Base-by-base conservation (phyloP, 2,888 invertebrate genomes). In the Lamellibrachia satsuma region DNA sequence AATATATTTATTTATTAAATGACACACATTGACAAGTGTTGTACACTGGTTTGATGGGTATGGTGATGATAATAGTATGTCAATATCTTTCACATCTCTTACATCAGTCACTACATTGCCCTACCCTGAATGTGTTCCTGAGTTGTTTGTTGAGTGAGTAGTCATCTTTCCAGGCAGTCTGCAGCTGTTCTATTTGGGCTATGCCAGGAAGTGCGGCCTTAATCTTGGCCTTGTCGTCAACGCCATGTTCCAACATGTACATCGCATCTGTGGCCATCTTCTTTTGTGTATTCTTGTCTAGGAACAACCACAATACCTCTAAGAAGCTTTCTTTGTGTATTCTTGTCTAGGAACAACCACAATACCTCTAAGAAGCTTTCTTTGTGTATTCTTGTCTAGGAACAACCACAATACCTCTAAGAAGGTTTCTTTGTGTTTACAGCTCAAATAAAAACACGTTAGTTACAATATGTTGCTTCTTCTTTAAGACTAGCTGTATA, bases 261-360 rank as follows among this genome's bases (percentile, higher is more conserved):
- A 99, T 99, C 7, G 99, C 98, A 97, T 99, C 99, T 95, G 98
- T 98, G 95, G 98, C 98, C 93, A 99, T 97, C 95, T 98, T 98
- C 95, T 98, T 98, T 96, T 98, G 95, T 1, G 95, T 95, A n/a
- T 94, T 98, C 96, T 99, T 98, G 0, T 99, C 99, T 95, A 95
- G 94, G 90, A 95, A 7, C 22, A 92, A 91, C 8, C 1, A 55
- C 9, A 55, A 9, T 55, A 9, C 55, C 1, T 6, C 39, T 91
- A 52, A n/a, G 39, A 91, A 91, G 11, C 39, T 15, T 91, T n/a
- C 39, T 39, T 91, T 98, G 95, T 1, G 95, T 95, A n/a, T 94
- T 98, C 96, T 99, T 98, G 0, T 99, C 99, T 95, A 95, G 94
- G 90, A 95, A 7, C 22, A 92, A 91, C 8, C 1, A 55, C 9